These are phyloP conservation scores for Harpagoxenus sublaevis DNA, from an alignment of 2,888 invertebrate genomes.

Conservation along the genomic window DNA sequence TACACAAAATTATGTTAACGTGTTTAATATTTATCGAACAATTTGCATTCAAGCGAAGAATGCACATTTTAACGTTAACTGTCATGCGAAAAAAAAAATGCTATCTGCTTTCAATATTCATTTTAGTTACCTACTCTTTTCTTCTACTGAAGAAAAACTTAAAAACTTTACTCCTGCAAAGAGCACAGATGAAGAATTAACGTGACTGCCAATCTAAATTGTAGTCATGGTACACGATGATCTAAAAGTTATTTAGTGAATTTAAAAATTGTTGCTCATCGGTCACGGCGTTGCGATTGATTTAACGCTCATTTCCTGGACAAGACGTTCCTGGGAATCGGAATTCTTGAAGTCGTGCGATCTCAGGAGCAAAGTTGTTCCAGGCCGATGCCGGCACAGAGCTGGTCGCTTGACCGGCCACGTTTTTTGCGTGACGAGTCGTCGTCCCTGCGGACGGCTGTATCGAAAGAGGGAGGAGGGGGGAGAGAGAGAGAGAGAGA, in stretches of 20 bases:
- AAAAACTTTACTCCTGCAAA: neutral
- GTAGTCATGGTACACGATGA: neutral
- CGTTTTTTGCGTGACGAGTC: constrained; percentile 68
- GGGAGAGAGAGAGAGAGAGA: neutral
- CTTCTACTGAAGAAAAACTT: neutral
- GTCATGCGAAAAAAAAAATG: neutral
- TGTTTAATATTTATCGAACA: neutral
- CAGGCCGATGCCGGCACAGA: constrained; percentile 46
- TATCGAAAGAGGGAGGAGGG: constrained; percentile 12
- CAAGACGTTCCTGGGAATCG: constrained; percentile 66
- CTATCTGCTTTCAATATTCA: neutral
- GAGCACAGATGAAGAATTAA: neutral
- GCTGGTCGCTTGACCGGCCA: constrained; percentile 63
- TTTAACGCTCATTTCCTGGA: constrained; percentile 62
- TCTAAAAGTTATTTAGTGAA: neutral
- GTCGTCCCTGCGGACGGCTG: constrained; percentile 63
- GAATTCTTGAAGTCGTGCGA: constrained; percentile 61
- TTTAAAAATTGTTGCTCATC: constrained; percentile 31
- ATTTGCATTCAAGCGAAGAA: neutral
- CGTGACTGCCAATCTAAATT: constrained; percentile 9
- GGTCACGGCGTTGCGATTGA: constrained; percentile 31
- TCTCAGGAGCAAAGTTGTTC: constrained; percentile 66
- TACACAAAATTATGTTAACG: neutral
- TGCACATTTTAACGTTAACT: neutral
- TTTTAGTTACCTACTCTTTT: neutral